Evolutionary conservation across 2,888 invertebrate genomes (phyloP).

Genomic region (Andricus quercusramuli): DNA sequence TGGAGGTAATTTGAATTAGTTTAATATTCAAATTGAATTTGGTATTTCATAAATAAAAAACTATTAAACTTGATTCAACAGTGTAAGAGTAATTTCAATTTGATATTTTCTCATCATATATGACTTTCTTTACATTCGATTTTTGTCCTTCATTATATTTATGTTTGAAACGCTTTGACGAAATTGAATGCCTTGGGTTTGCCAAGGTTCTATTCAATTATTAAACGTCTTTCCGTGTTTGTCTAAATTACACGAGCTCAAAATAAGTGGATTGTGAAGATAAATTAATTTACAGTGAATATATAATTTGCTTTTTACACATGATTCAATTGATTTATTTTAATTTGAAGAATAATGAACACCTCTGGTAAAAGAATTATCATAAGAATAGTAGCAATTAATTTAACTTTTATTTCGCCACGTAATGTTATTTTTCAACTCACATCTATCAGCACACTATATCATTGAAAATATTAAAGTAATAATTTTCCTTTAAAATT

Average conservation of each 20-base stretch:
- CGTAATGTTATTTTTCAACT: too few relatives aligned
- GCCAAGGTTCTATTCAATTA: background rate
- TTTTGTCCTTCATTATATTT: background rate
- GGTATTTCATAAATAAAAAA: background rate
- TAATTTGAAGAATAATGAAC: too few relatives aligned
- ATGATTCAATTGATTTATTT: too few relatives aligned
- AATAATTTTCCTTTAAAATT: too few relatives aligned
- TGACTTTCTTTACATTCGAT: background rate
- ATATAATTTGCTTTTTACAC: too few relatives aligned
- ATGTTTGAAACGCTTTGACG: background rate
- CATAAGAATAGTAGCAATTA: too few relatives aligned
- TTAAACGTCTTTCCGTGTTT: background rate
- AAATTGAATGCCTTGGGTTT: background rate
- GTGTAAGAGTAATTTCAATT: background rate
- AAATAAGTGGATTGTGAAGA: background rate
- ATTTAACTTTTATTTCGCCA: too few relatives aligned
- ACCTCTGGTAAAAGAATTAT: too few relatives aligned
- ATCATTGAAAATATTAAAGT: too few relatives aligned
- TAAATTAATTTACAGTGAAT: background rate
- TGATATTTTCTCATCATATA: background rate
- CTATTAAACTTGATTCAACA: background rate
- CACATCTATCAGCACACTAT: too few relatives aligned
- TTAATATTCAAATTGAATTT: background rate
- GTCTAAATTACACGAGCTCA: background rate
- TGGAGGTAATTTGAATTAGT: background rate